Evolutionary conservation across 1,140 invertebrate species (phyloP), one percentile per base, ranked within the genome.

Genomic region (Anagrus nilaparvatae): DNA sequence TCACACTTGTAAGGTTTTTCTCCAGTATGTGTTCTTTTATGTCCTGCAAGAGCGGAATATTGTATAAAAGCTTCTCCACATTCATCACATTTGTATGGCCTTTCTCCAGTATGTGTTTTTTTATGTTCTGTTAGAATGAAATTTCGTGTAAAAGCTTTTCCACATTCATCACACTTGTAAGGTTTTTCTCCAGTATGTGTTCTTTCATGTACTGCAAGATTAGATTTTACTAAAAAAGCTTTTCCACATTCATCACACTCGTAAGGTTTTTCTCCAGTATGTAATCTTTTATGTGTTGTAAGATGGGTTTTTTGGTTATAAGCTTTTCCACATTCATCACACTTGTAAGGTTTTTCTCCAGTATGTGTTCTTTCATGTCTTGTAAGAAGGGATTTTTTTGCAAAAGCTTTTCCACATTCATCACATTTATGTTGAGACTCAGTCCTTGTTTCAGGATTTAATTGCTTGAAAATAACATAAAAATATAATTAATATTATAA

Each of bases 41-140:
- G 69, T n/a, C 56, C 53, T 17, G 65, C 64, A 27, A 78, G 52
- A 33, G 67, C 65, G 29, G 65, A 61, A 40, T 72, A 71, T 32
- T 71, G 76, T 14, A 77, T 69, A 20, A 83, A 81, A 2, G 72
- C 58, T 30, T 80, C 72, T 7, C 69, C 67, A 54, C 81, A 65
- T n/a, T 63, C 38, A 23, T 63, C 55, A 41, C 63, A 65, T n/a
- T n/a, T n/a, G 3, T 79, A 65, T 44, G 79, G 73, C 52, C 63
- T 60, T 42, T 65, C 54, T 4, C 63, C 59, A 1, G 54, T 61
- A 51, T 82, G 77, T 14, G 76, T 73, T 58, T 77, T 79, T 71
- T 94, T 86, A 59, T 95, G 91, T n/a, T n/a, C n/a, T 25, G 84
- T 71, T 62, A 90, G 91, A 37, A 93, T 65, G n/a, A 55, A 63